These are phyloP conservation scores for Frieseomelitta varia DNA, from an alignment of 1,140 invertebrate genomes.

Conservation along the genomic window DNA sequence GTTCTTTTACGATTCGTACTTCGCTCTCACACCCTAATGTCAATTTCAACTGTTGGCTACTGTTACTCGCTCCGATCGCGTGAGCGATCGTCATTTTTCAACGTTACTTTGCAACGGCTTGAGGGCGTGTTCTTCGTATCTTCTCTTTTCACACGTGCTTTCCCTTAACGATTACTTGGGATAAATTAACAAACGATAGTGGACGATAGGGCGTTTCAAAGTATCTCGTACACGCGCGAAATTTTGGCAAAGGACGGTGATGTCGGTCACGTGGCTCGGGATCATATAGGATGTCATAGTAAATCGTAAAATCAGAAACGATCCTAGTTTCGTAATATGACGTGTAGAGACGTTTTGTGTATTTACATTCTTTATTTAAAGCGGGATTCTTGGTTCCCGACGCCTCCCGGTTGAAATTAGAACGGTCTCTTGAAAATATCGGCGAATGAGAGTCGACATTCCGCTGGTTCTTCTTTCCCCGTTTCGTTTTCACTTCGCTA, in stretches of 20 bases:
- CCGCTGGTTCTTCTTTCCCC: neutral
- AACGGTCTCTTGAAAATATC: neutral
- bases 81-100: neutral
- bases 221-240: neutral
- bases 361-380: slow-evolving; percentile 5
- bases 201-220: neutral
- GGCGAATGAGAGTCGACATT: neutral
- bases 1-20: slow-evolving; percentile 20
- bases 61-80: slow-evolving; percentile 3
- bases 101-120: neutral
- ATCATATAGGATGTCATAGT: neutral
- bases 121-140: neutral
- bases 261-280: neutral
- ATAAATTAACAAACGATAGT: neutral
- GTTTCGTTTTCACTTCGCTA: neutral
- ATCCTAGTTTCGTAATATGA: neutral
- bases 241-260: slow-evolving; percentile 7
- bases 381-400: neutral
- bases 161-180: neutral
- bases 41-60: slow-evolving; percentile 12
- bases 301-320: neutral
- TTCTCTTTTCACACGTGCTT: too few species aligned
- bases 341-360: neutral
- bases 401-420: neutral
- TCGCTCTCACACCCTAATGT: neutral